These are phyloP conservation scores for Thysanoteuthis rhombus DNA, from an alignment of 2,888 invertebrate species.

Conservation along the genomic window DNA sequence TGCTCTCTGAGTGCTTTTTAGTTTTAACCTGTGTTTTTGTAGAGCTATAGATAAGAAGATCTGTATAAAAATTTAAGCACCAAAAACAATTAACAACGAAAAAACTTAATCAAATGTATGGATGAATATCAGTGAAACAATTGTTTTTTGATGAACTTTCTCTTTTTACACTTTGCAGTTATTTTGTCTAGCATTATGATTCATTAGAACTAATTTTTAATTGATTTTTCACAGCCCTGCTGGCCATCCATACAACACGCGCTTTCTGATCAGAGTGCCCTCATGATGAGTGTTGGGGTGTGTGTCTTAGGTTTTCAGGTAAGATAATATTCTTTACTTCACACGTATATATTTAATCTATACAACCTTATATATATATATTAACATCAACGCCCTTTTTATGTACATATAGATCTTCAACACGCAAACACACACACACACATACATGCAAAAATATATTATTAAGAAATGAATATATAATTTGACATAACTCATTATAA, in stretches of 20 bases:
- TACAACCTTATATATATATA: not conserved
- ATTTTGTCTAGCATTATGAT: not conserved
- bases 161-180: not conserved
- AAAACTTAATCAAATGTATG: too few relatives aligned
- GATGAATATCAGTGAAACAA: not conserved
- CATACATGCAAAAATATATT: not conserved
- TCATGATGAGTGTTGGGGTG: constrained; percentile 20
- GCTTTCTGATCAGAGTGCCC: constrained; percentile 16
- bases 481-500: too few relatives aligned
- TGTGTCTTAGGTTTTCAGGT: constrained; percentile 16
- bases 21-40: too few relatives aligned
- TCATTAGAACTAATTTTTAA: not conserved
- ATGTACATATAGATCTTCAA: too few relatives aligned
- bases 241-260: constrained; percentile 1
- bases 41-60: too few relatives aligned
- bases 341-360: not conserved
- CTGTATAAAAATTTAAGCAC: too few relatives aligned
- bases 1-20: too few relatives aligned
- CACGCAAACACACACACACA: too few relatives aligned
- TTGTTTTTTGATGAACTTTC: not conserved
- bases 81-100: too few relatives aligned
- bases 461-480: not conserved
- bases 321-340: not conserved
- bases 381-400: not conserved
- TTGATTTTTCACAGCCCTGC: not conserved